phyloP scores from a whole-genome alignment of 1,140 invertebrate species.

The Physella acuta region DNA sequence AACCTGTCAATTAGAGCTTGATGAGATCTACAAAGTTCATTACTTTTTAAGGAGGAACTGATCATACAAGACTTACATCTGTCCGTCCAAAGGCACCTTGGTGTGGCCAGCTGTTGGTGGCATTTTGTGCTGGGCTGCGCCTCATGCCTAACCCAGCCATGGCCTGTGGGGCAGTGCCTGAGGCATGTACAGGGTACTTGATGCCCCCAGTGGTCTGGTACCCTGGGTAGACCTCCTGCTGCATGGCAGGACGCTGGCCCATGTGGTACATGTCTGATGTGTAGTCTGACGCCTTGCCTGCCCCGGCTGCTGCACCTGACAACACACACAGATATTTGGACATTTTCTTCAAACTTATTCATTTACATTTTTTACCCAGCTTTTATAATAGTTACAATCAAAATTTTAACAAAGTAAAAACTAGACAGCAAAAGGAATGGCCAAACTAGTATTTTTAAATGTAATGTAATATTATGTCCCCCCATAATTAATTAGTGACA shows the following conservation, averaged over 20 bases:
- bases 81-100: constrained; percentile 37
- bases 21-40: no score
- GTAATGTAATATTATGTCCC: no score
- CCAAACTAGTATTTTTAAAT: no score
- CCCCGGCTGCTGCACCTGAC: constrained; percentile 34
- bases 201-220: constrained; percentile 39
- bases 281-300: constrained; percentile 32
- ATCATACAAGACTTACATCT: constrained; percentile 45
- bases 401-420: no score
- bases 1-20: no score
- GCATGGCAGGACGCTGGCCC: constrained; percentile 24
- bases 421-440: no score
- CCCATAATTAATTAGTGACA: no score
- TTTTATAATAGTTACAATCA: no score
- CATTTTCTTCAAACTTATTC: no score
- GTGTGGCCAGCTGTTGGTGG: constrained; percentile 15
- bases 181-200: constrained; percentile 46
- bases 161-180: constrained; percentile 28
- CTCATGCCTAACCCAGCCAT: constrained; percentile 34
- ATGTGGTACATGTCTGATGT: constrained; percentile 30
- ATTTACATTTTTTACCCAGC: no score
- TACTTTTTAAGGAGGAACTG: no score
- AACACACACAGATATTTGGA: not conserved
- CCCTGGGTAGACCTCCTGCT: constrained; percentile 31
- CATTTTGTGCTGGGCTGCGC: constrained; percentile 37